phyloP scores from a whole-genome alignment of 2,113 vertebrate genomes.

The Columbina picui region DNA sequence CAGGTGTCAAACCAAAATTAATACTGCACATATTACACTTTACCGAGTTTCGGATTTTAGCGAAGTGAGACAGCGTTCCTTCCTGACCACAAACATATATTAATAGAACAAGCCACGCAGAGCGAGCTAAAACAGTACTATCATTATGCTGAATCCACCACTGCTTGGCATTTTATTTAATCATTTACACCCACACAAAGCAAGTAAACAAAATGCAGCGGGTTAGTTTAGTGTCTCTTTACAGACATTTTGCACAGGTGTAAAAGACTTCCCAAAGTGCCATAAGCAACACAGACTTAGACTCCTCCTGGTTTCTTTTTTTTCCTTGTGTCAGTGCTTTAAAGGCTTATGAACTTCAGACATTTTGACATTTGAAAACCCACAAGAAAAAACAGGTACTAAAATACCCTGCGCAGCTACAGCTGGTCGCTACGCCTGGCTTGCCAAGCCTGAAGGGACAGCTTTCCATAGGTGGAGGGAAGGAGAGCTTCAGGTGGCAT shows the following conservation, averaged over 20 bases:
- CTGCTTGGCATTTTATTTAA: neutral
- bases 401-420: neutral
- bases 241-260: neutral
- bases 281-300: neutral
- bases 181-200: neutral
- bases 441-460: neutral
- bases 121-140: slow-evolving; percentile 32
- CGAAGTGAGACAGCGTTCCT: neutral
- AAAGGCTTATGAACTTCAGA: neutral
- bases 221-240: neutral
- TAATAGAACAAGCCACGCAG: slow-evolving; percentile 53
- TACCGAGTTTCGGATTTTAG: slow-evolving; percentile 32
- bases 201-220: neutral
- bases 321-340: neutral
- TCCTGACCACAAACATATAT: slow-evolving; percentile 41
- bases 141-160: slow-evolving; percentile 8
- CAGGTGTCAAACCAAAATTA: slow-evolving; percentile 70
- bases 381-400: neutral
- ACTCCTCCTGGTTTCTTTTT: neutral
- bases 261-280: neutral
- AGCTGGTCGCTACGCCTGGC: neutral
- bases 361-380: neutral
- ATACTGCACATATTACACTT: slow-evolving; percentile 42
- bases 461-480: neutral
- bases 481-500: neutral